Conservation (phyloP, 92 coral and sea anemone species). For the Nematostella vectensis region DNA sequence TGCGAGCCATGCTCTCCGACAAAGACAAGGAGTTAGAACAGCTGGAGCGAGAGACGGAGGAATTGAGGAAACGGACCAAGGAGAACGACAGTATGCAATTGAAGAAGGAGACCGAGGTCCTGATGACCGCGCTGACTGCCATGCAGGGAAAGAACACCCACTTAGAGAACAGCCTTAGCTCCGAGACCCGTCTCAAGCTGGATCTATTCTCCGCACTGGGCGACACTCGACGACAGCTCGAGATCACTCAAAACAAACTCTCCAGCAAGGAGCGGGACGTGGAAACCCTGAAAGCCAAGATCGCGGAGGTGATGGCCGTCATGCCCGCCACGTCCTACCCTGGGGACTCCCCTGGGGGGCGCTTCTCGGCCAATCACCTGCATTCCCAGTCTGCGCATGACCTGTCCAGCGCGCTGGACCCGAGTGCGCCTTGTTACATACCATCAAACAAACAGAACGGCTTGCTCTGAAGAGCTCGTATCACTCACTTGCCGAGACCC, state of each 20-base stretch:
- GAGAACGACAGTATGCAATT: slow-evolving; percentile 80
- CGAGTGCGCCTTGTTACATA: slow-evolving; percentile 75
- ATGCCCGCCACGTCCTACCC: slow-evolving; percentile 64
- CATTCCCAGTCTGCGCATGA: slow-evolving; percentile 31
- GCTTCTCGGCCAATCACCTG: slow-evolving; percentile 31
- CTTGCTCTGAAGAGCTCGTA: slow-evolving; percentile 27
- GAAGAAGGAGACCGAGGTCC: slow-evolving; percentile 92
- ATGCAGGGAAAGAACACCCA: slow-evolving; percentile 98
- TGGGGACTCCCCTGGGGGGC: slow-evolving; percentile 35
- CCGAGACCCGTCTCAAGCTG: slow-evolving; percentile 91
- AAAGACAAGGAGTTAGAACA: slow-evolving; percentile 82
- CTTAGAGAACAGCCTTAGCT: slow-evolving; percentile 88
- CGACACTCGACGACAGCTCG: slow-evolving; percentile 94
- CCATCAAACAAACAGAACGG: slow-evolving; percentile 60
- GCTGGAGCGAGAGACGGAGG: slow-evolving; percentile 66
- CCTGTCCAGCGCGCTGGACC: slow-evolving; percentile 57
- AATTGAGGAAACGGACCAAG: slow-evolving; percentile 66
- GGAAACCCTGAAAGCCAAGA: slow-evolving; percentile 76
- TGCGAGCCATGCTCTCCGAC: slow-evolving; percentile 57
- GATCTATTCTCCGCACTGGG: slow-evolving; percentile 96
- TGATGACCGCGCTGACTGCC: slow-evolving; percentile 90
- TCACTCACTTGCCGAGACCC: slow-evolving; percentile 12
- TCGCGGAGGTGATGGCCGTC: slow-evolving; percentile 96
- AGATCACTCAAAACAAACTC: slow-evolving; percentile 76
- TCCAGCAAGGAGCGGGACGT: slow-evolving; percentile 81